These are phyloP conservation scores for Maconellicoccus hirsutus DNA, from an alignment of 1,140 invertebrate species.

Conservation along the genomic window DNA sequence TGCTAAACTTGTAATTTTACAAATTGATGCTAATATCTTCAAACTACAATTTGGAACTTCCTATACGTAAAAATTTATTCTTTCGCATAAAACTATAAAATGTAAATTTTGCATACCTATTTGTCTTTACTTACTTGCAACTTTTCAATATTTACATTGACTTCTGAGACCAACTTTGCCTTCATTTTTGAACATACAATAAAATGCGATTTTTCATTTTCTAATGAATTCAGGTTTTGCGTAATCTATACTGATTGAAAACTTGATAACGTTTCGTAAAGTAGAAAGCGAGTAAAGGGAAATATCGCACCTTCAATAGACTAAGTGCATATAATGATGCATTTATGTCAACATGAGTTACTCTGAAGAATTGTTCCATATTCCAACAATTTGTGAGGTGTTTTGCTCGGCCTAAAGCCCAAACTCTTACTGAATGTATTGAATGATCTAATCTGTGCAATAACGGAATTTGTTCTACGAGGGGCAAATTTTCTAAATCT, in stretches of 20 bases:
- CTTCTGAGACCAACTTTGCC: conserved; percentile 60
- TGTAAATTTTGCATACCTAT: background rate
- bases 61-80: conserved; percentile 35
- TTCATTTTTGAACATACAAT: conserved; percentile 60
- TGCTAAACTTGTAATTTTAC: conserved; percentile 55
- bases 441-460: conserved; percentile 53
- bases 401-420: conserved; percentile 54
- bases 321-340: conserved; percentile 50
- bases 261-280: background rate
- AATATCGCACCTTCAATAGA: conserved; percentile 35
- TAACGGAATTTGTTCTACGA: conserved; percentile 67
- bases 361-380: conserved; percentile 50
- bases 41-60: conserved; percentile 54
- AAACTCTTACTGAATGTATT: conserved; percentile 57
- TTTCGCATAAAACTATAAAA: conserved; percentile 15
- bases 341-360: conserved; percentile 47
- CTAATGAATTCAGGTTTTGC: conserved; percentile 35
- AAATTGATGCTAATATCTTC: conserved; percentile 52
- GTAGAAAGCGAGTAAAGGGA: background rate
- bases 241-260: conserved; percentile 34
- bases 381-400: conserved; percentile 58
- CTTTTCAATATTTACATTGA: conserved; percentile 55
- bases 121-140: conserved; percentile 47
- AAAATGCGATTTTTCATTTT: conserved; percentile 40
- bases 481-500: conserved; percentile 47